A percentile compares a stretch with the other conserved stretches of the same genome.
Evolutionary conservation across 2,113 vertebrate species (phyloP).

Genomic region (Neolamprologus tretocephalus): DNA sequence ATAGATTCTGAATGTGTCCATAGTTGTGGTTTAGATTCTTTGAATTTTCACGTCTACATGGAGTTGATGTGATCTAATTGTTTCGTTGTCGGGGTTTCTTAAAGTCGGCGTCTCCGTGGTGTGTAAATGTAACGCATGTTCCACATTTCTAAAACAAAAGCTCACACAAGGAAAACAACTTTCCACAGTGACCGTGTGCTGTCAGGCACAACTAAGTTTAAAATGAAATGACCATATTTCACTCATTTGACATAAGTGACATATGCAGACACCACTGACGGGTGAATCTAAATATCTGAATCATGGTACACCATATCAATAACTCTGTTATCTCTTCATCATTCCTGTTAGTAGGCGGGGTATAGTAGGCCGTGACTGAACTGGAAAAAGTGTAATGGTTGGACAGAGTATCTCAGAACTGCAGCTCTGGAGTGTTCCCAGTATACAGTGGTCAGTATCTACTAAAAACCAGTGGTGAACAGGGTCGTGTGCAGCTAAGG

Average conservation of each 20-base stretch:
- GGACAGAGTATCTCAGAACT: neutral
- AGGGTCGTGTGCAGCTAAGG: neutral
- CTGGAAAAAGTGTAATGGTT: rapidly evolving
- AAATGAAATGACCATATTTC: neutral
- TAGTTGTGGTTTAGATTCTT: neutral
- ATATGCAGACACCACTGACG: neutral
- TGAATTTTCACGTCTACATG: rapidly evolving
- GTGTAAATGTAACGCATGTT: neutral
- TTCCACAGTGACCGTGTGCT: neutral
- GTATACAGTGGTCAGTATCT: neutral
- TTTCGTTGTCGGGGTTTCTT: neutral
- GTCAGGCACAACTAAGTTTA: neutral
- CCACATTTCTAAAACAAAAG: neutral
- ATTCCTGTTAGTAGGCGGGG: neutral
- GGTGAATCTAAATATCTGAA: neutral
- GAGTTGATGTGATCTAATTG: neutral
- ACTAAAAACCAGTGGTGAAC: rapidly evolving
- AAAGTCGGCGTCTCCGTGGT: neutral
- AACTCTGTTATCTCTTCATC: neutral
- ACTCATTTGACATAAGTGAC: neutral
- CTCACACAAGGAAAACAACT: neutral
- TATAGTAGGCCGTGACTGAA: rapidly evolving
- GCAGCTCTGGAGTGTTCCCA: neutral
- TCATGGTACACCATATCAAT: neutral
- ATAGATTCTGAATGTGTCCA: neutral